phyloP scores from a whole-genome alignment of 2,888 invertebrate genomes.

The Drosophila eohydei region DNA sequence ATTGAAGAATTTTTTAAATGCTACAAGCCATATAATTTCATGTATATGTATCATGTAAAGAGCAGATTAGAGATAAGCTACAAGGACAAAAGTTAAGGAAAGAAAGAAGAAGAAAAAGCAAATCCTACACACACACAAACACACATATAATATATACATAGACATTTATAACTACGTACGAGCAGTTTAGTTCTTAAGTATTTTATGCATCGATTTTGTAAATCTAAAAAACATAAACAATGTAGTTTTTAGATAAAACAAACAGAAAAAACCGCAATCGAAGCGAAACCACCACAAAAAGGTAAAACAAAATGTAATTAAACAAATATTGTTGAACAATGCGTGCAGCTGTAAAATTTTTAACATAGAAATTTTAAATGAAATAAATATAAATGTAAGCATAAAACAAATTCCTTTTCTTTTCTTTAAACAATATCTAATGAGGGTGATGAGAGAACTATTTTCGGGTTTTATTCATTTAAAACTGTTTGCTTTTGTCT shows the following conservation, averaged over 20 bases:
- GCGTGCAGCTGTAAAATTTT: constrained; percentile 80
- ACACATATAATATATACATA: constrained; percentile 31
- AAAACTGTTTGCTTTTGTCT: neutral
- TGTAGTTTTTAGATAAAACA: constrained; percentile 61
- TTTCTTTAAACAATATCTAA: neutral
- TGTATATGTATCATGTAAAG: constrained; percentile 58
- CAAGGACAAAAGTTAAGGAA: constrained; percentile 18
- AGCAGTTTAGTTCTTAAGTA: constrained; percentile 62
- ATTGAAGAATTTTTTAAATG: constrained; percentile 46
- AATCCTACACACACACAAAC: constrained; percentile 35
- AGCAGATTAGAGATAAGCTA: constrained; percentile 32
- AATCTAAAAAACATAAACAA: constrained; percentile 39
- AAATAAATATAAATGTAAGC: constrained; percentile 76
- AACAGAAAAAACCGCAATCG: constrained; percentile 31
- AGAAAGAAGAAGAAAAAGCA: constrained; percentile 8
- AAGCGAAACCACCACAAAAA: constrained; percentile 45
- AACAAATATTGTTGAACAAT: constrained; percentile 78
- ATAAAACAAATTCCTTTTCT: neutral
- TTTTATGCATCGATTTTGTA: constrained; percentile 76
- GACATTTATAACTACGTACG: constrained; percentile 21
- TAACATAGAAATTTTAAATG: constrained; percentile 76
- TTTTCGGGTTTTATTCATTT: neutral
- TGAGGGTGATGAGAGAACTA: neutral
- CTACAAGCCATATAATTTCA: constrained; percentile 37
- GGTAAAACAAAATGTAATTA: constrained; percentile 41